These are phyloP conservation scores for Sinhomidia bicolor DNA, from an alignment of 2,888 invertebrate genomes.

Conservation along the genomic window DNA sequence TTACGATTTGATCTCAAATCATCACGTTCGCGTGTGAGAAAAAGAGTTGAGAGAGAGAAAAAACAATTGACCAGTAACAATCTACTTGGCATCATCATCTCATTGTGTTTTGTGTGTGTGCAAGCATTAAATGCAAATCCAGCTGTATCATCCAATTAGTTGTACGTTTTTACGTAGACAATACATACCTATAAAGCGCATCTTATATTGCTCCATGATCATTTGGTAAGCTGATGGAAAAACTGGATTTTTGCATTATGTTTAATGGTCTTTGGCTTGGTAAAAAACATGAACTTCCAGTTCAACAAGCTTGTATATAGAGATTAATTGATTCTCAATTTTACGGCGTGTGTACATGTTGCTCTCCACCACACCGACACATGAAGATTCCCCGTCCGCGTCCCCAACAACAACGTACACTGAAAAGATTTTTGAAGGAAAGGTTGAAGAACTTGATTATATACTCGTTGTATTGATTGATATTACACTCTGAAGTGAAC, in stretches of 20 bases:
- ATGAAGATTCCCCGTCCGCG: background rate
- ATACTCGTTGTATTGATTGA: constrained; percentile 34
- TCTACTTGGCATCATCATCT: background rate
- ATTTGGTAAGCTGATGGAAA: background rate
- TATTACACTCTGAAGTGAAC: constrained; percentile 7
- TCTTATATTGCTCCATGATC: constrained; percentile 23
- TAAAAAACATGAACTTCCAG: constrained; percentile 18
- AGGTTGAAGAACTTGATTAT: constrained; percentile 61
- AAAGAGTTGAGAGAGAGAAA: too few species aligned
- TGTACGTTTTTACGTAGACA: background rate
- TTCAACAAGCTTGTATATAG: constrained; percentile 27
- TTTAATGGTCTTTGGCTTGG: too few species aligned
- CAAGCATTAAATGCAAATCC: background rate
- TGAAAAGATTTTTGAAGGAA: too few species aligned
- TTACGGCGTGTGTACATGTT: background rate
- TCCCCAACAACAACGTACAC: background rate
- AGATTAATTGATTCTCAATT: constrained; percentile 47
- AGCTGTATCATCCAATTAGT: constrained; percentile 24
- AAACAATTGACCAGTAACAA: background rate
- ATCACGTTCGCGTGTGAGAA: background rate
- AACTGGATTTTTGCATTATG: constrained; percentile 27
- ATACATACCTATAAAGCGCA: background rate
- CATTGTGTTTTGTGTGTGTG: background rate
- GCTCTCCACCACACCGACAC: background rate
- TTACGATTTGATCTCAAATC: background rate